Base-by-base conservation (phyloP, 1,140 invertebrate genomes). In the Brachionus calyciflorus region DNA sequence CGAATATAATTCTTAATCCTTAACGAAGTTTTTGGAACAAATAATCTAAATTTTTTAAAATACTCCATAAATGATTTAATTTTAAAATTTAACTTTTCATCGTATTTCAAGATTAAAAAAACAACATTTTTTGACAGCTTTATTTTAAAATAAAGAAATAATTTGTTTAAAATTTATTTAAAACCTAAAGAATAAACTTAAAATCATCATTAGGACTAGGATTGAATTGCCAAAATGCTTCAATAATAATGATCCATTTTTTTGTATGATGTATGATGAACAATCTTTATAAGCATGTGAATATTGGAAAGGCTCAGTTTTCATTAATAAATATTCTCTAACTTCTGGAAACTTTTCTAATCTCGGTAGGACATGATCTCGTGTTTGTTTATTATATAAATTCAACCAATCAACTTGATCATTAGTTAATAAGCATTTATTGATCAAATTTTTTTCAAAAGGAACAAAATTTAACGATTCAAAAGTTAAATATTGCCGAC, bases 391-490 rank as follows among this genome's bases (percentile, higher is more conserved):
- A 83, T 95, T 92, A 81, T 94, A 95, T n/a, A 86, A 83, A 81
- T 95, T 92, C 41, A 95, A 79, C 84, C 90, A 90, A 33, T 87
- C 82, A 2, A 60, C 53, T 77, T 77, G 75, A 12, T 46, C 84
- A 53, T 89, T 86, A 21, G 89, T 91, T 0, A 99, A 87, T 55
- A 98, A 82, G 12, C 88, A 86, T n/a, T 90, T 85, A 78, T 91
- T 88, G 46, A 99, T 87, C 84, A 97, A 87, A 80, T 91, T 93
- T 0, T 88, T 91, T 85, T 97, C 94, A 81, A 98, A 94, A 0
- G 96, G 96, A 10, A 92, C 93, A 78, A 96, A 85, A 0, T 96
- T 96, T 30, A 99, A 89, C 0, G 92, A 91, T 81, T 93, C 90
- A 86, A 99, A 98, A 0, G 89, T 92, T 0, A 98, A 85, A 63